These are phyloP conservation scores for Crocuta crocuta DNA, from an alignment of 2,113 vertebrate species.

Conservation along the genomic window DNA sequence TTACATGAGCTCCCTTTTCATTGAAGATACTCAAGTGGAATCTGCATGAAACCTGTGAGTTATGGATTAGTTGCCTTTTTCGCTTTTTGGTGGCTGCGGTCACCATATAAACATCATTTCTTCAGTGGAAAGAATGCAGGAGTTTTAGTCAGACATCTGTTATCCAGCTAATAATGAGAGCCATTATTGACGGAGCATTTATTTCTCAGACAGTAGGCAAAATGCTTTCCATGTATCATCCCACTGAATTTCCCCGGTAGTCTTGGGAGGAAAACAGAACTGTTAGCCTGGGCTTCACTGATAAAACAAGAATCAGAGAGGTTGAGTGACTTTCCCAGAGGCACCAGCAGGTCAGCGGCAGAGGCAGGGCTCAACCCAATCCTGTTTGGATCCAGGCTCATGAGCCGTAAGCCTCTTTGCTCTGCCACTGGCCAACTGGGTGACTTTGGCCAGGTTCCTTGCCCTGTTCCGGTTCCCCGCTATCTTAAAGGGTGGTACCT, in stretches of 20 bases:
- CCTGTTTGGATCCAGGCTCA: neutral
- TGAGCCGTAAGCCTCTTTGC: neutral
- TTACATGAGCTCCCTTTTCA: neutral
- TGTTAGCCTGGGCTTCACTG: constrained; percentile 25
- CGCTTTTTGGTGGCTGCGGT: constrained; percentile 36
- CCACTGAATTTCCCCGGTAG: neutral
- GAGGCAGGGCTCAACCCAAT: neutral
- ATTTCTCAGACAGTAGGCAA: neutral
- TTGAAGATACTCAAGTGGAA: neutral
- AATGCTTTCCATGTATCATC: neutral
- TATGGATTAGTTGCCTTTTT: constrained; percentile 37
- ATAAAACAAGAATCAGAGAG: constrained; percentile 31
- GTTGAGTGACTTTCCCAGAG: neutral
- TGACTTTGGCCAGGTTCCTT: neutral
- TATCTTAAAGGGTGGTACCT: neutral
- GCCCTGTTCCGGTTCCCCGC: neutral
- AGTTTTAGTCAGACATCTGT: constrained; percentile 7
- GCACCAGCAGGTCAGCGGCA: neutral
- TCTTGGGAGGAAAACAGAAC: neutral
- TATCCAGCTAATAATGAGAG: neutral
- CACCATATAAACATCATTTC: neutral
- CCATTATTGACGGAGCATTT: neutral
- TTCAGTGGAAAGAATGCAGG: neutral
- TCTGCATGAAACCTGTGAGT: neutral
- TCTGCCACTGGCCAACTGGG: neutral